Evolutionary conservation across 30 jellyfish, hydroid and myxozoan genomes (phyloP).

Genomic region (Aurelia coerulea): DNA sequence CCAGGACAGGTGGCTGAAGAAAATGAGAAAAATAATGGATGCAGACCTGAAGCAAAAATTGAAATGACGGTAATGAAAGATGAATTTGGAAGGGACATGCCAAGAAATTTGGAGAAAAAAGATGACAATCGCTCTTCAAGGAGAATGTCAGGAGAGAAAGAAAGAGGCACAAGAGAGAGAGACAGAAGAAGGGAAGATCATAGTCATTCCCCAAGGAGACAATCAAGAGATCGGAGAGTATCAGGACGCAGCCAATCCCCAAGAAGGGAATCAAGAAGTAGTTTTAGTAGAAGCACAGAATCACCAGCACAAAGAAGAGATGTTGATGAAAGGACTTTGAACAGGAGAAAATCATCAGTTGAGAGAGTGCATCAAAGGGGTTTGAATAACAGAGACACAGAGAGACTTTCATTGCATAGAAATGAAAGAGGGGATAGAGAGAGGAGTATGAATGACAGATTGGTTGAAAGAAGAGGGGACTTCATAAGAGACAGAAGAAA

Average conservation of each 20-base stretch:
- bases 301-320: not conserved
- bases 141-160: not conserved
- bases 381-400: not conserved
- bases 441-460: slow-evolving; percentile 15
- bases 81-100: slow-evolving; percentile 66
- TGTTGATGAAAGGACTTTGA: not conserved
- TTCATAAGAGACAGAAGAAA: slow-evolving; percentile 35
- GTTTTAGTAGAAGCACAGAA: too few relatives aligned
- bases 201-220: not conserved
- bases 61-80: slow-evolving; percentile 12
- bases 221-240: not conserved
- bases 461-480: slow-evolving; percentile 27
- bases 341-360: too few relatives aligned
- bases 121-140: not conserved
- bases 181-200: too few relatives aligned
- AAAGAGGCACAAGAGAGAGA: too few relatives aligned
- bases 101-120: slow-evolving; percentile 23
- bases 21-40: slow-evolving; percentile 10
- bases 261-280: not conserved
- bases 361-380: slow-evolving; percentile 10
- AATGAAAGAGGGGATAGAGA: slow-evolving; percentile 25
- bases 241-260: too few relatives aligned
- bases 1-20: not conserved
- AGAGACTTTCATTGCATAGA: not conserved
- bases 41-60: slow-evolving; percentile 1